Evolutionary conservation across 2,113 vertebrate species (phyloP), one percentile per base, ranked within the genome.

Genomic region (Elanus axillaris): DNA sequence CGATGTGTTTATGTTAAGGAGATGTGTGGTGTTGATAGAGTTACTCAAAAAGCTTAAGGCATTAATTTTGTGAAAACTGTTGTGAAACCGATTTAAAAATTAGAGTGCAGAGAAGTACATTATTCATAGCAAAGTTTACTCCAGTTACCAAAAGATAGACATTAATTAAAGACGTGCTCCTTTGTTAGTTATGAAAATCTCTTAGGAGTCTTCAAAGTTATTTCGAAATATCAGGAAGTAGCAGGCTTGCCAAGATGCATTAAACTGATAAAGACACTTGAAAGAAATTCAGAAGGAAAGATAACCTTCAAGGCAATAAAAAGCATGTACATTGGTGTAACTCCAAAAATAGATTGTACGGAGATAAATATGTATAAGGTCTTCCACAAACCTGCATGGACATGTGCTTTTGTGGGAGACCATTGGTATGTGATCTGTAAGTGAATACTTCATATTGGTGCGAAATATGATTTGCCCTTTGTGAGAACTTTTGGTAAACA

Each of bases 211-310:
- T 94, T 77, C 59, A 71, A 72, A 93, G 68, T 38, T 82, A 82
- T 40, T 96, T 87, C 23, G 75, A 40, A 95, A 87, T 82, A 95
- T 7, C 47, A 84, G 77, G 81, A 95, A 97, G 63, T 11, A 87
- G 26, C 47, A 48, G 60, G 40, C 69, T 91, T 95, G 89, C 91
- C 94, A 95, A 97, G 92, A 96, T 96, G 53, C 27, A 48, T 20
- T 72, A 13, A 90, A 75, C n/a, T 5, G 77, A 95, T 96, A 95
- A 95, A 87, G 76, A 45, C 36, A 90, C 69, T 95, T 95, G 77
- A 95, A 96, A 97, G 91, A 87, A 87, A 81, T 75, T 91, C 64
- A 87, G 76, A 85, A 90, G 58, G 84, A 90, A 71, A 84, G 72
- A 74, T 80, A 92, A 69, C 72, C 72, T 95, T 91, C 62, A 86